A percentile compares a stretch with the other conserved stretches of the same genome.
These are phyloP conservation scores for Meiosimyza decipiens DNA, from an alignment of 2,888 invertebrate genomes.

Conservation along the genomic window DNA sequence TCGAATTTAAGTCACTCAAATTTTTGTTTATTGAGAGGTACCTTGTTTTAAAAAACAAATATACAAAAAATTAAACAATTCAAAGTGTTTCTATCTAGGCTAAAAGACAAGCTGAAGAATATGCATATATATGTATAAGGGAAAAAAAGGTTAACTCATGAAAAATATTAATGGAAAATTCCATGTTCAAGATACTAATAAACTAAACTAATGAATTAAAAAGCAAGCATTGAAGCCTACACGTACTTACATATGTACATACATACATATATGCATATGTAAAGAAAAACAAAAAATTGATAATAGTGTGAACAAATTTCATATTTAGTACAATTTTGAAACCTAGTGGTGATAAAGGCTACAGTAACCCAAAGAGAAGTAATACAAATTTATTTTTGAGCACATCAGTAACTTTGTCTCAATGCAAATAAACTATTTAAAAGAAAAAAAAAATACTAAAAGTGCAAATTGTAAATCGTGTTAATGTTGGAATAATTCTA, in stretches of 20 bases:
- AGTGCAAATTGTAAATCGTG: neutral
- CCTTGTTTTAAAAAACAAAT: no score
- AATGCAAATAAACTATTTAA: neutral
- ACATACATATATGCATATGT: no score
- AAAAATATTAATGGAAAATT: conserved; percentile 21
- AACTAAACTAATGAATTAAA: conserved; percentile 3
- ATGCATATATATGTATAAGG: neutral
- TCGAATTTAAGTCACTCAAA: no score
- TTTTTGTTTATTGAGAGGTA: no score
- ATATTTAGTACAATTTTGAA: no score
- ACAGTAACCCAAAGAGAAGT: no score
- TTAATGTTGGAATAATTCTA: neutral
- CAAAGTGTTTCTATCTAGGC: neutral
- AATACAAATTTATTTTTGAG: no score
- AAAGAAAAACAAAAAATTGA: neutral
- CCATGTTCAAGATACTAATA: conserved; percentile 21
- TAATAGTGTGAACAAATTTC: neutral
- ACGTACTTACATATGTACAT: neutral
- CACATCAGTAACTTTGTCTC: no score
- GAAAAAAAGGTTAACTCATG: conserved; percentile 3
- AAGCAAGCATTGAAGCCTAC: conserved; percentile 1
- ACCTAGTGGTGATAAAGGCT: no score
- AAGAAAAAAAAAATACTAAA: neutral
- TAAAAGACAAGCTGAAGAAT: neutral
- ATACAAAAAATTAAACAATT: no score